Conservation (phyloP, 2,113 vertebrate species). For the Fulica atra region DNA sequence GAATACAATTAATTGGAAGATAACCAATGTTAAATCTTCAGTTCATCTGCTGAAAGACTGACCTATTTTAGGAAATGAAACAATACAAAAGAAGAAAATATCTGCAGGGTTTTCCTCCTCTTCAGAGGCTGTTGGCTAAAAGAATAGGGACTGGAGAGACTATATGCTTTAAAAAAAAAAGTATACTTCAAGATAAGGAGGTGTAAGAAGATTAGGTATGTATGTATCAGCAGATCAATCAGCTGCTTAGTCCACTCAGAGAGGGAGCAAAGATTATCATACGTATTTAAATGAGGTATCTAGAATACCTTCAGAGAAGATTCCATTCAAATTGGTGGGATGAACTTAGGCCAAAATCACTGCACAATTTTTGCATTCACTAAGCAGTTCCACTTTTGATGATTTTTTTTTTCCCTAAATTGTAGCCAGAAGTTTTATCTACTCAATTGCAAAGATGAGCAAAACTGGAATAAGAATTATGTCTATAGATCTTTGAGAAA, state of each 20-base stretch:
- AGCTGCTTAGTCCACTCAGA: background rate
- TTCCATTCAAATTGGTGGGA: background rate
- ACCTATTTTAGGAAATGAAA: background rate
- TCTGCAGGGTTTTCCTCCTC: background rate
- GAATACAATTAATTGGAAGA: conserved; percentile 15
- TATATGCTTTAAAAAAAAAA: background rate
- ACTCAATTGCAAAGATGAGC: background rate
- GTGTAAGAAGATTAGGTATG: background rate
- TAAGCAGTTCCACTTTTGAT: background rate
- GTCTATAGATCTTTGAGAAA: background rate
- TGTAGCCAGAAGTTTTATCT: background rate
- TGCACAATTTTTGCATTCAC: background rate
- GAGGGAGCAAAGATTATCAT: background rate
- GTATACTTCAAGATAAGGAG: background rate
- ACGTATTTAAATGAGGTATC: background rate
- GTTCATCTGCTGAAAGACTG: background rate
- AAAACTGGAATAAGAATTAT: background rate
- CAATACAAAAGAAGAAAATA: background rate
- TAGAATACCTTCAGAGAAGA: background rate
- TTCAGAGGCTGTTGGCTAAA: background rate
- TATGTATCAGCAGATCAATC: background rate
- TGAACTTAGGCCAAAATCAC: background rate
- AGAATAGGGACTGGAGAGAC: background rate
- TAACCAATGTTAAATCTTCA: background rate
- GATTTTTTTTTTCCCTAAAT: background rate